Evolutionary conservation across 2,888 invertebrate genomes (phyloP).

Genomic region (Plutella xylostella): DNA sequence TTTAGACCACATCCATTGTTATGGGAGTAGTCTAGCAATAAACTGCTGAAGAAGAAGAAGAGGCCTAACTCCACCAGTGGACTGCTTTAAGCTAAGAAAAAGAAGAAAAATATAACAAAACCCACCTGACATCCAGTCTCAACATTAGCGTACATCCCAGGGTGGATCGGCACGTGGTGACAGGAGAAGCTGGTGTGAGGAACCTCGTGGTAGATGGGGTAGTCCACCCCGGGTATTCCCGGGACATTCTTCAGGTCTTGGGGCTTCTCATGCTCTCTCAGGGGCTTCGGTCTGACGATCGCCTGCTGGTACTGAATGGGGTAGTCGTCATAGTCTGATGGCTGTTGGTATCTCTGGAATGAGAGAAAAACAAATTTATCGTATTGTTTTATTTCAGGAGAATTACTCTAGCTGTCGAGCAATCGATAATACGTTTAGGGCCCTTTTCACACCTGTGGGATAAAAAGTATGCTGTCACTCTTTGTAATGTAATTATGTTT

Average conservation of each 20-base stretch:
- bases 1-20: no score
- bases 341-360: conserved; percentile 41
- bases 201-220: conserved; percentile 81
- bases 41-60: no score
- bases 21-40: no score
- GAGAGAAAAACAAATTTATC: not conserved
- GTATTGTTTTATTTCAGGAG: no score
- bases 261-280: conserved; percentile 72
- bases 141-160: conserved; percentile 92
- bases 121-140: conserved; percentile 87
- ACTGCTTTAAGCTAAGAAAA: no score
- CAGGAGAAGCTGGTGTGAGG: conserved; percentile 86
- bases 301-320: conserved; percentile 43
- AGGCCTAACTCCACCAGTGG: no score
- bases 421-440: no score
- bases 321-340: conserved; percentile 21
- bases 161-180: conserved; percentile 79
- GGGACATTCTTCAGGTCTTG: conserved; percentile 87
- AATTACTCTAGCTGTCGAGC: no score
- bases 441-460: no score
- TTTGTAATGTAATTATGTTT: no score
- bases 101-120: no score
- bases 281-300: conserved; percentile 39
- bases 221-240: conserved; percentile 83
- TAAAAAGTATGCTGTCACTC: no score